Evolutionary conservation across 2,888 invertebrate genomes (phyloP), one percentile per base, ranked within the genome.

Genomic region (Hydroisotoma schaefferi): DNA sequence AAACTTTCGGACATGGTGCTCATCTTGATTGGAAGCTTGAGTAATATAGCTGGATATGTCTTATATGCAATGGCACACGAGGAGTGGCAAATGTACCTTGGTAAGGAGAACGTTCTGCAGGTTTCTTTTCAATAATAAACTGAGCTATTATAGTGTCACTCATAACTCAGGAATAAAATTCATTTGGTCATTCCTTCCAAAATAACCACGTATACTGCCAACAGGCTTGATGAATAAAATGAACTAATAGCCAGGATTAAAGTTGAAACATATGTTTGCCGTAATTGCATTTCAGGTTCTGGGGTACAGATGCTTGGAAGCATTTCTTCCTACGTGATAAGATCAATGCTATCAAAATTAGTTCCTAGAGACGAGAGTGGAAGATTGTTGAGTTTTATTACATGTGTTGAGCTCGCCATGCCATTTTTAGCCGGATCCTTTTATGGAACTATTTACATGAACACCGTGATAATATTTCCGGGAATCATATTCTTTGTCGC

Each of bases 391-490:
- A 67, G 59, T 27, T 44, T 59, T 57, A 43, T 63, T 23, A 60
- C 85, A 28, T 81, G 84, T 3, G 73, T 85, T 23, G 87, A 87
- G 76, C 82, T 85, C 20, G 70, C 83, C 43, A 79, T 82, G 22
- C 84, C 84, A 1, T 77, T 87, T 56, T 72, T 82, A 2, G 80
- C 85, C 0, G 80, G 84, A 1, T 80, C 85, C 0, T 65, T 87
- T 1, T 88, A 84, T 75, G 84, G 83, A 22, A 74, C 81, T 0
- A 75, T 87, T 23, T 89, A 88, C 71, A 80, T 81, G 57, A 72
- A 74, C 6, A 84, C 85, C 0, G 75, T 85, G 29, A 69, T 75
- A 1, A 77, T 74, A 0, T 81, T 82, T 74, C 83, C 85, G 1
- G 84, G 83, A 1, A 77, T 82, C 0, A 82, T 84, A 66, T 83